These are phyloP conservation scores for Aphis craccivora DNA, from an alignment of 1,140 invertebrate genomes.

Conservation along the genomic window DNA sequence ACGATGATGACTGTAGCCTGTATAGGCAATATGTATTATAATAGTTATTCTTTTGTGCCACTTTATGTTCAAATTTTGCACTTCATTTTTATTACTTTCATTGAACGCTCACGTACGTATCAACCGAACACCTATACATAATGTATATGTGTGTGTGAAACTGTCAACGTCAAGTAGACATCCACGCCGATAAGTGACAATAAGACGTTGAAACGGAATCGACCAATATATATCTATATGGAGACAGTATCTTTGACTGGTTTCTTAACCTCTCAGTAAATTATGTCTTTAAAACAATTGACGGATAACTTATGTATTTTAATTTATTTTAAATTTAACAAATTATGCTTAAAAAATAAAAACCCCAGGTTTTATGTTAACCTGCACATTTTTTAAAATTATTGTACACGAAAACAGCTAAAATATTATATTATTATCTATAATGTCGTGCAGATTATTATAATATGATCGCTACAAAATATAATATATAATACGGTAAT, in stretches of 20 bases:
- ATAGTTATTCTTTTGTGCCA: background rate
- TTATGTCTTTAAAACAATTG: background rate
- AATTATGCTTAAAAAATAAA: background rate
- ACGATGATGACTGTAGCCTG: too few relatives aligned
- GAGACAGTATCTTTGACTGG: background rate
- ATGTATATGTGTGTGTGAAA: background rate
- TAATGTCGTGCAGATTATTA: background rate
- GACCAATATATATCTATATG: background rate
- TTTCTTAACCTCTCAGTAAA: background rate
- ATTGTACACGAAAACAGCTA: too few relatives aligned
- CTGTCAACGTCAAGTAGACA: background rate
- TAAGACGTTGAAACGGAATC: background rate
- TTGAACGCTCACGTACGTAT: background rate
- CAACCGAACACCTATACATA: background rate
- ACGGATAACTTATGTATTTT: background rate
- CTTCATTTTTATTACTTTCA: conserved; percentile 2
- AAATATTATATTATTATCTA: background rate
- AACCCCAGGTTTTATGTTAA: background rate
- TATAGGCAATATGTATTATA: background rate
- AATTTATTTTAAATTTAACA: background rate
- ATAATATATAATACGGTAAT: background rate
- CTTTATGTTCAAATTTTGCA: background rate
- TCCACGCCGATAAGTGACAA: background rate
- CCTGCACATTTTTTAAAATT: too few relatives aligned
- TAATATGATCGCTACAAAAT: background rate